Percentiles rank a stretch among this genome's conserved stretches.
phyloP scores from a whole-genome alignment of 2,113 vertebrate genomes.

The Blennius ocellaris region DNA sequence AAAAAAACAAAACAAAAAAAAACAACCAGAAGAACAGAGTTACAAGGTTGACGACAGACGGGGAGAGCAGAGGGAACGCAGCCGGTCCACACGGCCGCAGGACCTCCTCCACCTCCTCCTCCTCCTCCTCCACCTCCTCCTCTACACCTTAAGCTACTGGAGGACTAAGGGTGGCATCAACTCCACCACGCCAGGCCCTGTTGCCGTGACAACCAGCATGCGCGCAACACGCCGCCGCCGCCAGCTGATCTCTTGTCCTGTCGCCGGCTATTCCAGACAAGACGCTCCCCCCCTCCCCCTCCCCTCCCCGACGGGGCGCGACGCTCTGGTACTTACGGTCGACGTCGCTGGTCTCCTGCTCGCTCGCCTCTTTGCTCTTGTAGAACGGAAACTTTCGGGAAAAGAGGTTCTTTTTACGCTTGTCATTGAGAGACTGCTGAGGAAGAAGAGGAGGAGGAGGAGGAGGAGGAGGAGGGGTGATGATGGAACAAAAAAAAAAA shows the following conservation, averaged over 20 bases:
- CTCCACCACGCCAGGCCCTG: background rate
- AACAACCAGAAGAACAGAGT: conserved; percentile 95
- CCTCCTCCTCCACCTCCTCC: conserved; percentile 10
- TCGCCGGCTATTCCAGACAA: conserved; percentile 51
- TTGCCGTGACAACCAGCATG: conserved; percentile 73
- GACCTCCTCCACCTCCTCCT: conserved; percentile 33
- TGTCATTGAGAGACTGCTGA: conserved; percentile 99
- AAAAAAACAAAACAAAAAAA: conserved; percentile 81
- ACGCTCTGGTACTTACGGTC: conserved; percentile 94
- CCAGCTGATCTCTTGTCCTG: conserved; percentile 77
- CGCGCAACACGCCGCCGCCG: conserved; percentile 83
- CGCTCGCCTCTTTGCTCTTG: conserved; percentile 99
- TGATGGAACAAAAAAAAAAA: conserved; percentile 86
- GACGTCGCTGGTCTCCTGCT: conserved; percentile 97
- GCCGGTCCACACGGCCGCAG: conserved; percentile 68
- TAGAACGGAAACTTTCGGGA: conserved; percentile 99
- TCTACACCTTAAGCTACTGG: too few species aligned
- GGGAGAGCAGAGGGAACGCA: conserved; percentile 76
- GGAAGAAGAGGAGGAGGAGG: conserved; percentile 92
- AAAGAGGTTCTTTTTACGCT: conserved; percentile 99
- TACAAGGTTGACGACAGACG: conserved; percentile 83
- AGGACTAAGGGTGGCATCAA: too few species aligned
- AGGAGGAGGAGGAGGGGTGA: conserved; percentile 82
- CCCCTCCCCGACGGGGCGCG: conserved; percentile 48
- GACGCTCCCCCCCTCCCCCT: conserved; percentile 22